Evolutionary conservation across 2,797 vertebrate genomes (phyloP).

Genomic region (Champsocephalus gunnari): DNA sequence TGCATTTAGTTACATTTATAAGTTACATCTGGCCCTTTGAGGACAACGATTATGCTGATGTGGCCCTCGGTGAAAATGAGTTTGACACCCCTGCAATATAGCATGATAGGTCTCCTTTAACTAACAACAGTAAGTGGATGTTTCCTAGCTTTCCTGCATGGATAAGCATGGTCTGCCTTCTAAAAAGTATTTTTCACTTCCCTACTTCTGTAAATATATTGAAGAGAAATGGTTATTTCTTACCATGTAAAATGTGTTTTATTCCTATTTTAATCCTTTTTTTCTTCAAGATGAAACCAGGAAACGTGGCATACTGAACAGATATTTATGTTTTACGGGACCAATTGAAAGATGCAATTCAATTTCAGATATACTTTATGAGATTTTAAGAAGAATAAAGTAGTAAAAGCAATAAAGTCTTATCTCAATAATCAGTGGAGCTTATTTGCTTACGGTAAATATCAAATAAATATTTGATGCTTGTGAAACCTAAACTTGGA

Average conservation of each 20-base stretch:
- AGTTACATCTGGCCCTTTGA: too few relatives aligned
- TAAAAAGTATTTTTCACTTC: neutral
- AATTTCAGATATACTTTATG: neutral
- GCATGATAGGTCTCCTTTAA: neutral
- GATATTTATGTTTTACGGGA: too few relatives aligned
- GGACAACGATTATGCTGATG: too few relatives aligned
- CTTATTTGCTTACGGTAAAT: conserved; percentile 5
- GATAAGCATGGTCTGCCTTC: conserved; percentile 7
- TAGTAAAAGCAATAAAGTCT: neutral
- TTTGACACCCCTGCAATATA: too few relatives aligned
- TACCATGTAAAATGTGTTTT: too few relatives aligned
- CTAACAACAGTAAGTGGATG: conserved; percentile 5
- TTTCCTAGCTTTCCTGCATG: conserved; percentile 5
- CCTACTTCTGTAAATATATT: neutral
- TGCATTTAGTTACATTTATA: too few relatives aligned
- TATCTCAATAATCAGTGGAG: neutral
- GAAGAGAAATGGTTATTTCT: too few relatives aligned
- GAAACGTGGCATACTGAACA: too few relatives aligned
- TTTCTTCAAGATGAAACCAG: too few relatives aligned
- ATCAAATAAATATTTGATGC: conserved; percentile 18
- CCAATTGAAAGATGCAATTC: too few relatives aligned
- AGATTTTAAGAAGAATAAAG: conserved; percentile 2
- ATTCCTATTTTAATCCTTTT: too few relatives aligned
- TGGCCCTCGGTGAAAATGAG: too few relatives aligned
- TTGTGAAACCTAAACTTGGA: conserved; percentile 15